Evolutionary conservation across 2,113 vertebrate genomes (phyloP).

Genomic region (Upupa epops): DNA sequence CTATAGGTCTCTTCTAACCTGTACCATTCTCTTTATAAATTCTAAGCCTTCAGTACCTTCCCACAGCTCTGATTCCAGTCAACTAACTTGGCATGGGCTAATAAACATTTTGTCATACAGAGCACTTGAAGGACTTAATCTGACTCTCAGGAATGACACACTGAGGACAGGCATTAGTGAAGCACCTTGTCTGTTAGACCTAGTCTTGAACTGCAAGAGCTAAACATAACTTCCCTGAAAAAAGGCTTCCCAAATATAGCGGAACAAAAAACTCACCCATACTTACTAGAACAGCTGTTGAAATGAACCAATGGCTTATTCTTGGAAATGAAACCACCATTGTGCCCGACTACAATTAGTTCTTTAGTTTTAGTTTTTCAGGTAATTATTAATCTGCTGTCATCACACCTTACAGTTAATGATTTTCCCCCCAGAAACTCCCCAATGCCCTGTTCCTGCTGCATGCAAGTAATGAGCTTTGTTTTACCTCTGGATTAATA

Average conservation of each 20-base stretch:
- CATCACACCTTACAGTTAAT: neutral
- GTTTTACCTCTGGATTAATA: conserved; percentile 96
- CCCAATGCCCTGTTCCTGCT: neutral
- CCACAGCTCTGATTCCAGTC: neutral
- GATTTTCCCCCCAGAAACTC: neutral
- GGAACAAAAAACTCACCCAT: neutral
- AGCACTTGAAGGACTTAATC: neutral
- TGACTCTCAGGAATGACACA: neutral
- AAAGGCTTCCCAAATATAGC: neutral
- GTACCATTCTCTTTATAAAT: neutral
- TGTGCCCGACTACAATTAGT: neutral
- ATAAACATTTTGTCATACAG: neutral
- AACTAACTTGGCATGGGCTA: neutral
- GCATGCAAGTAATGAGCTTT: neutral
- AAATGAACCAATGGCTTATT: neutral
- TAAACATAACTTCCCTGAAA: neutral
- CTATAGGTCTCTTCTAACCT: no score
- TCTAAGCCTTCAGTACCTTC: neutral
- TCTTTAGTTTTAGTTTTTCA: neutral
- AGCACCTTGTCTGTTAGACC: neutral
- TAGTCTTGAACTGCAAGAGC: neutral
- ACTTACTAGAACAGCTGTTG: neutral
- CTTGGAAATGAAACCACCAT: neutral
- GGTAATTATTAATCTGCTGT: neutral
- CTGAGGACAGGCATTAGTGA: neutral